A percentile compares a stretch with the other conserved stretches of the same genome.
Conservation (phyloP, 1,140 invertebrate species). For the Bombus terrestris region DNA sequence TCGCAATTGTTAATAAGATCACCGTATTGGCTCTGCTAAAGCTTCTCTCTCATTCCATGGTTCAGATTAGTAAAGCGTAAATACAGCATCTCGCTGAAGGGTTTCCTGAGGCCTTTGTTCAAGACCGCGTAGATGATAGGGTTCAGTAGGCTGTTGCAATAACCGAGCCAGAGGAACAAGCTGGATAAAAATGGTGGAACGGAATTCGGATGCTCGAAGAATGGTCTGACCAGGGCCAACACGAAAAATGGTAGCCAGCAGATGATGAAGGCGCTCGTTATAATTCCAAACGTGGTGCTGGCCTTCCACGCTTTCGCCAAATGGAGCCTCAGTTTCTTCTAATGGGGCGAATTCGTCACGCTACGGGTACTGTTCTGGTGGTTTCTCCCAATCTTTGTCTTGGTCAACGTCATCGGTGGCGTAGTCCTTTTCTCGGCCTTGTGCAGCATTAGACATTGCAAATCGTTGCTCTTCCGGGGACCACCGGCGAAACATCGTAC, state of each 20-base stretch:
- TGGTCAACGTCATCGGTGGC: slow-evolving; percentile 67
- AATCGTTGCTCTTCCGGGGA: slow-evolving; percentile 87
- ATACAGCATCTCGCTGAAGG: slow-evolving; percentile 95
- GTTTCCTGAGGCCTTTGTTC: slow-evolving; percentile 95
- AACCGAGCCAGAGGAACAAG: slow-evolving; percentile 94
- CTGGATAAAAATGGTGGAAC: slow-evolving; percentile 85
- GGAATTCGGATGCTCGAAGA: slow-evolving; percentile 85
- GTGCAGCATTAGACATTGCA: slow-evolving; percentile 88
- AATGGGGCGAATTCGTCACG: slow-evolving; percentile 81
- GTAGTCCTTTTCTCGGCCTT: slow-evolving; percentile 71
- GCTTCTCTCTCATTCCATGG: slow-evolving; percentile 95
- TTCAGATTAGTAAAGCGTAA: slow-evolving; percentile 94
- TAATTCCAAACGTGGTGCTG: slow-evolving; percentile 97
- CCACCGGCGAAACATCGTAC: slow-evolving; percentile 85
- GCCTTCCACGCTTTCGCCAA: slow-evolving; percentile 96
- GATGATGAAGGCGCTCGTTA: slow-evolving; percentile 97
- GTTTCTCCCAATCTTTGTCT: slow-evolving; percentile 76
- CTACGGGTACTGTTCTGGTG: slow-evolving; percentile 81
- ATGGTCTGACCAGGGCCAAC: slow-evolving; percentile 93
- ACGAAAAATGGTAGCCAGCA: slow-evolving; percentile 99
- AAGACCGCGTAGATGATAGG: slow-evolving; percentile 97
- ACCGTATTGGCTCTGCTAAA: slow-evolving; percentile 95
- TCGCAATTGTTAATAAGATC: slow-evolving; percentile 85
- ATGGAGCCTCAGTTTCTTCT: slow-evolving; percentile 91
- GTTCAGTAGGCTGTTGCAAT: slow-evolving; percentile 96